phyloP scores from a whole-genome alignment of 2,113 vertebrate species.

The Rhadina sibilatrix region DNA sequence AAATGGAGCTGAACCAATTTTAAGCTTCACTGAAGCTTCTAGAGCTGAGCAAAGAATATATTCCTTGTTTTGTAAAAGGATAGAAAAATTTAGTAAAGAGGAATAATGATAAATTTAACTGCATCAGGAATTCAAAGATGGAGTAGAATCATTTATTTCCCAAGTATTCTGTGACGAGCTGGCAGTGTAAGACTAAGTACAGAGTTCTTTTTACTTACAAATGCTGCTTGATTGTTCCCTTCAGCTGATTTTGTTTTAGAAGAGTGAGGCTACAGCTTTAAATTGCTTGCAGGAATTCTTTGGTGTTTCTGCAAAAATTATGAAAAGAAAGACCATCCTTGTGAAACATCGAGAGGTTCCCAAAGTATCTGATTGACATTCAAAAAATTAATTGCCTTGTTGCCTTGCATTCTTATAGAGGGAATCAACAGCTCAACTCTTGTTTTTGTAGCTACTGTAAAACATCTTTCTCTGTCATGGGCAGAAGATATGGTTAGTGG shows the following conservation, averaged over 20 bases:
- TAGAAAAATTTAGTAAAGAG: background rate
- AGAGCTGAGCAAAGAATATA: background rate
- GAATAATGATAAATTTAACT: background rate
- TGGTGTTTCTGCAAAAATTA: background rate
- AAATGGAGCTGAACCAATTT: slow-evolving; percentile 50
- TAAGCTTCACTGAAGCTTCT: slow-evolving; percentile 22
- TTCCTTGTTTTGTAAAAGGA: slow-evolving; percentile 5
- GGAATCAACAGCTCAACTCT: background rate
- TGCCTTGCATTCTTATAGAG: background rate
- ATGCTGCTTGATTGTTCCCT: background rate
- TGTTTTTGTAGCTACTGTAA: background rate
- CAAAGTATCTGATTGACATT: background rate
- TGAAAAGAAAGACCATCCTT: background rate
- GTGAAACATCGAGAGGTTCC: background rate
- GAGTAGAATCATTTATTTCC: background rate
- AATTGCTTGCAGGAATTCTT: background rate
- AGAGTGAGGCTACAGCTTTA: background rate
- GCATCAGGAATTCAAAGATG: background rate
- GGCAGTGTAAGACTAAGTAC: background rate
- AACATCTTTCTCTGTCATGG: background rate
- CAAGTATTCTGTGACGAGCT: background rate
- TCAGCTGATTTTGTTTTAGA: background rate
- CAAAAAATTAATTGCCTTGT: background rate
- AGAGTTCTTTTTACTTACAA: background rate
- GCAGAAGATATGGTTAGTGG: background rate